A percentile compares a stretch with the other conserved stretches of the same genome.
Conservation (phyloP, 2,888 invertebrate genomes). For the Spilarctia lutea region DNA sequence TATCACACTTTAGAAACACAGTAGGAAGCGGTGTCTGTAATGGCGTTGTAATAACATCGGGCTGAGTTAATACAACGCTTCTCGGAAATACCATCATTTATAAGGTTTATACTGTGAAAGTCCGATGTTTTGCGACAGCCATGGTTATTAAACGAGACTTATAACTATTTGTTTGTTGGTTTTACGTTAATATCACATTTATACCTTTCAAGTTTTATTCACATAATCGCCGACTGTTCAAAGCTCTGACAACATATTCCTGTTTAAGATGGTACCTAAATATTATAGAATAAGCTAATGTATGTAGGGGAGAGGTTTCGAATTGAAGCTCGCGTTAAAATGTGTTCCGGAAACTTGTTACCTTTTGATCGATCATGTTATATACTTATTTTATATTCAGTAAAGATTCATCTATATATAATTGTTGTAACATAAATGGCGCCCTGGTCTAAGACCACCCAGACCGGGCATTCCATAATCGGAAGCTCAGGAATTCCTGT, state of each 20-base stretch:
- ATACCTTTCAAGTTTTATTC: constrained; percentile 1
- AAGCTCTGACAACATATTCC: background rate
- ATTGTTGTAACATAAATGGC: background rate
- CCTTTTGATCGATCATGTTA: too few species aligned
- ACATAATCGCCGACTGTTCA: background rate
- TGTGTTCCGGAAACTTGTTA: too few species aligned
- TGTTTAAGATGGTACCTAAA: background rate
- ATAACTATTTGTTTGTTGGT: constrained; percentile 4
- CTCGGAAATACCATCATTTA: constrained; percentile 41
- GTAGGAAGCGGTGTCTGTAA: constrained; percentile 41
- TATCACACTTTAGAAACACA: constrained; percentile 36
- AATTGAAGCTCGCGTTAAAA: too few species aligned
- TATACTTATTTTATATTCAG: background rate
- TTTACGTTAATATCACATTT: constrained; percentile 5
- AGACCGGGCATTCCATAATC: constrained; percentile 13
- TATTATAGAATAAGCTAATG: background rate
- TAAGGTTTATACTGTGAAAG: constrained; percentile 46
- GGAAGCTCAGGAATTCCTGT: constrained; percentile 17
- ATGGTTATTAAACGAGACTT: constrained; percentile 13
- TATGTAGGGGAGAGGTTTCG: too few species aligned
- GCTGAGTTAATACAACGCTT: constrained; percentile 27
- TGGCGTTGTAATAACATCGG: constrained; percentile 41
- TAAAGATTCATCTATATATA: background rate
- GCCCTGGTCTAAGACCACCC: constrained; percentile 17
- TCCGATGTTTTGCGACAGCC: constrained; percentile 33